Evolutionary conservation across 2,113 vertebrate species (phyloP), one percentile per base, ranked within the genome.

Genomic region (Labeo catla): DNA sequence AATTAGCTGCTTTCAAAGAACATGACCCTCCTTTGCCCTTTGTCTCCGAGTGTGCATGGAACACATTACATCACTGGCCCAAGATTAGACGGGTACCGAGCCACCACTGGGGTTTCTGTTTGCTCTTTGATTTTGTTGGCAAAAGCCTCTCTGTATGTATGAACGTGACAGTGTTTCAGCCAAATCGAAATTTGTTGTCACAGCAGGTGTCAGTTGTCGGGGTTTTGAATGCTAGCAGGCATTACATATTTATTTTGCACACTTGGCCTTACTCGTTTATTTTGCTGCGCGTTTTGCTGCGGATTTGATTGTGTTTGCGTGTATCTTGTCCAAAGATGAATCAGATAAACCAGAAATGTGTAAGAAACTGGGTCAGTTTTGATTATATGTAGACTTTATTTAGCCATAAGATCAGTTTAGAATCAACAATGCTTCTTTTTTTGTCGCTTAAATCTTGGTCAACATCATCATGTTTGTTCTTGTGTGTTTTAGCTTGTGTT

Each of bases 1-100:
- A 6, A 43, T 16, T 63, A 15, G 78, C 39, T 47, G 19, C 45
- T 66, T 81, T 81, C 61, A 34, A 66, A 49, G 13, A 65, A 81
- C 13, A 81, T 50, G 79, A 81, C 79, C 79, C 79, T 66, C 23
- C 13, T 45, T 39, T 81, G 43, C 59, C 59, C 59, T 81, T 66
- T 66, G 13, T 63, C 61, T 28, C 12, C 8, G 61, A 34, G 59
- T 16, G 61, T 49, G 36, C n/a, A 65, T 45, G 36, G 78, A 65
- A 50, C 79, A 81, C 59, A 81, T 34, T 66, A 12, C 61, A 61
- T 81, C 79, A 81, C 61, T 23, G 57, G 54, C 54, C 36, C 43
- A 50, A 47, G n/a, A 81, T 66, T 10, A 81, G 36, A 50, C 9
- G 8, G 39, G 11, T 81, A 21, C 59, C 5, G 12, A 10, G 43